A percentile compares a stretch with the other conserved stretches of the same genome.
Evolutionary conservation across 2,888 invertebrate species (phyloP).

Genomic region (Marronus borbonicus): DNA sequence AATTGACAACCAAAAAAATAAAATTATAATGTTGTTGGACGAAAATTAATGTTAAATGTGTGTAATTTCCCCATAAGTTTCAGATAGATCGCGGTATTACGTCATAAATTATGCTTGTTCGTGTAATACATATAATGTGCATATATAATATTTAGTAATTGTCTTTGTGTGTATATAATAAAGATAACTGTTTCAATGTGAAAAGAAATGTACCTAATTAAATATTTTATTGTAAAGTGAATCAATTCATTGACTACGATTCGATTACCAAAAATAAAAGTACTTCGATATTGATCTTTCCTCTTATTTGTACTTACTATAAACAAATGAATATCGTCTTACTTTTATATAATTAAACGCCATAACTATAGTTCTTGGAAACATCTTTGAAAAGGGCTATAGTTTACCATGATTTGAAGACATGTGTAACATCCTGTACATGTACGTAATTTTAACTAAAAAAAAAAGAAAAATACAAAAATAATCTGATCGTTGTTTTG

Average conservation of each 20-base stretch:
- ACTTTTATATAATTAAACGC: slow-evolving; percentile 18
- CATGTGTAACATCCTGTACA: too few relatives aligned
- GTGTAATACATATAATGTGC: slow-evolving; percentile 29
- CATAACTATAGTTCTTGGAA: too few relatives aligned
- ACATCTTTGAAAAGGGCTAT: too few relatives aligned
- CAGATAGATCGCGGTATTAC: background rate
- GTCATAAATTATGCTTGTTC: slow-evolving; percentile 10
- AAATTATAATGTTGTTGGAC: background rate
- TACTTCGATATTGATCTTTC: background rate
- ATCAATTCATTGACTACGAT: slow-evolving; percentile 42
- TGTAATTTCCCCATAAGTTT: slow-evolving; percentile 6
- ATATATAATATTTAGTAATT: slow-evolving; percentile 20
- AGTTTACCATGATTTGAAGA: too few relatives aligned
- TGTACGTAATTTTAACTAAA: background rate
- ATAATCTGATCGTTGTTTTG: slow-evolving; percentile 20
- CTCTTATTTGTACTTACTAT: background rate
- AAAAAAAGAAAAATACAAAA: slow-evolving; percentile 14
- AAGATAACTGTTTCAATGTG: slow-evolving; percentile 32
- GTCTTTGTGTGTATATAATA: slow-evolving; percentile 24
- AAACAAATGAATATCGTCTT: slow-evolving; percentile 5
- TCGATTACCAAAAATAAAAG: background rate
- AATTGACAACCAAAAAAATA: slow-evolving; percentile 25
- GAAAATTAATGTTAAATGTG: slow-evolving; percentile 25
- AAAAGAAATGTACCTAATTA: slow-evolving; percentile 8
- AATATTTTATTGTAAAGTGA: slow-evolving; percentile 5